Evolutionary conservation across 1,140 invertebrate species (phyloP), one percentile per base, ranked within the genome.

Genomic region (Pseudachorutes palmiensis): DNA sequence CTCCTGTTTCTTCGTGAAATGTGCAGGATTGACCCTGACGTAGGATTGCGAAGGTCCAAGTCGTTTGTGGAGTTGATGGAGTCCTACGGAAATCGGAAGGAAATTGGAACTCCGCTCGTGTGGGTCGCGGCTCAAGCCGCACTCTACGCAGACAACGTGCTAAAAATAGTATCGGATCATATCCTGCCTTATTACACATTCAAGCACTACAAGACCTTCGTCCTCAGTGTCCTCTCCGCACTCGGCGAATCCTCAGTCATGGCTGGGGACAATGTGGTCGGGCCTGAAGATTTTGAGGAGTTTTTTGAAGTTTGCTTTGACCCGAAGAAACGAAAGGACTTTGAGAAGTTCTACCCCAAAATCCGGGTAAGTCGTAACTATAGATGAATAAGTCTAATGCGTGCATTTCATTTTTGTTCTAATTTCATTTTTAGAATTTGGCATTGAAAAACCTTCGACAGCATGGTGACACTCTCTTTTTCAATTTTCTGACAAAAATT

Each of bases 181-280:
- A 49, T 74, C 14, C 57, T 74, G 12, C 72, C 72, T 19, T 74
- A 61, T 49, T 71, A 71, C 63, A 69, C 65, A 41, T 74, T 64
- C 59, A 74, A 74, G 45, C 72, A 74, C 36, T 74, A 71, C 66
- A 74, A 70, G 68, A 57, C n/a, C 41, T 74, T 74, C 33, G 61
- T 74, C 49, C 60, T 74, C 1, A 36, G 49, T 36, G 58, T 61
- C 28, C 61, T 74, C 2, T 28, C 29, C 3, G 36, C 67, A 19
- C 16, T 74, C 22, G 32, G 32, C 16, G 64, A 49, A 14, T 60
- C 32, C 28, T n/a, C 30, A 9, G 57, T 58, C 49, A 61, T 69
- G 64, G 69, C 65, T 30, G 65, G 55, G 55, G 62, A 65, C 33
- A 67, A 45, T 45, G 19, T 68, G 1, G 60, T 74, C 24, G 69